Conservation (phyloP, 2,113 vertebrate genomes). For the Albula glossodonta region DNA sequence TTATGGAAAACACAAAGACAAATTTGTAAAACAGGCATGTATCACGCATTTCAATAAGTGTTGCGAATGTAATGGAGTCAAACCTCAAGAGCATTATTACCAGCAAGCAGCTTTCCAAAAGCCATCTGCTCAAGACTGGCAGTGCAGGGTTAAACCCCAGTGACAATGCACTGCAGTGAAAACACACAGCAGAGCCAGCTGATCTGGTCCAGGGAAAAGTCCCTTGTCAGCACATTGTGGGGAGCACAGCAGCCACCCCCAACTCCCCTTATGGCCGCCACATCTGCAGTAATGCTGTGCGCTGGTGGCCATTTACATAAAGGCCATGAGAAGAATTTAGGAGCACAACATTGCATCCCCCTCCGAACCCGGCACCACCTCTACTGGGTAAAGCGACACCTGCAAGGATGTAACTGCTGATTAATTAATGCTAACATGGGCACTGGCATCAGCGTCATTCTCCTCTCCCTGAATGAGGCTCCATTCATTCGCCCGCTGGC, state of each 20-base stretch:
- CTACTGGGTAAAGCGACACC: constrained; percentile 24
- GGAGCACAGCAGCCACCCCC: constrained; percentile 20
- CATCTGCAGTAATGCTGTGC: constrained; percentile 14
- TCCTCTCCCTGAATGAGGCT: constrained; percentile 7
- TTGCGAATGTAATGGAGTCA: no score
- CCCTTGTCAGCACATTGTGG: constrained; percentile 46
- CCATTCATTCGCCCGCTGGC: constrained; percentile 22
- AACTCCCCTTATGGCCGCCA: neutral
- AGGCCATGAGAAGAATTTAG: neutral
- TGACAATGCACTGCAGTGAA: neutral
- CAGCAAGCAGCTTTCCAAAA: neutral
- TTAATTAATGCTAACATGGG: no score
- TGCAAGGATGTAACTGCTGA: neutral
- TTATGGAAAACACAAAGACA: no score
- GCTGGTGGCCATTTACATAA: constrained; percentile 9
- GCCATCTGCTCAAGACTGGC: constrained; percentile 23
- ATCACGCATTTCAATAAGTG: no score
- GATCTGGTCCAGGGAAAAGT: constrained; percentile 35
- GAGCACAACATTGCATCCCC: neutral
- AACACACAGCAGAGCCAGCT: constrained; percentile 20
- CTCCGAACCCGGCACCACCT: neutral
- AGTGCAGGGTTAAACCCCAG: constrained; percentile 34
- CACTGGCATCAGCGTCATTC: neutral
- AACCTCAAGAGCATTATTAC: neutral
- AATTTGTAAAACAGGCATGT: no score